phyloP scores from a whole-genome alignment of 1,140 invertebrate species.

The Dreissena rostriformis region DNA sequence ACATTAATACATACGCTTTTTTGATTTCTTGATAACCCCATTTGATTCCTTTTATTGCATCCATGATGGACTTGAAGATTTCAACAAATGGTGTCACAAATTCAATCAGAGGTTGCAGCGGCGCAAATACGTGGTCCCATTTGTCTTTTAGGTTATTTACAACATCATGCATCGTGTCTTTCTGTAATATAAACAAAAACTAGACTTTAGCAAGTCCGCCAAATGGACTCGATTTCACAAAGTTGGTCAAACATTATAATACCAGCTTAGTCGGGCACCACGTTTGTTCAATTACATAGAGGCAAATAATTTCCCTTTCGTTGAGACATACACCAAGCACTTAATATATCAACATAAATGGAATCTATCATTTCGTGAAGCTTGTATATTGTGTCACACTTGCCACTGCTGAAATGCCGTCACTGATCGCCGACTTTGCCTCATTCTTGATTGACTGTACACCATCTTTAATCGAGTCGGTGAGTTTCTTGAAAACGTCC shows the following conservation, averaged over 20 bases:
- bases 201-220: no score
- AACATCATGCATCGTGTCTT: constrained; percentile 9
- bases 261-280: no score
- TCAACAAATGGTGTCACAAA: constrained; percentile 26
- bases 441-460: not conserved
- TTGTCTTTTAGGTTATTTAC: constrained; percentile 18
- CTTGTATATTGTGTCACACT: not conserved
- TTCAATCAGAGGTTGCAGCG: constrained; percentile 11
- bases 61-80: constrained; percentile 22
- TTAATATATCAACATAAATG: no score
- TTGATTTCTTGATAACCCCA: constrained; percentile 18
- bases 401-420: constrained; percentile 3
- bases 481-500: constrained; percentile 24
- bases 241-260: no score
- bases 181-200: not conserved
- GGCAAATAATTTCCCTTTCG: no score
- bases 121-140: constrained; percentile 39
- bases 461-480: not conserved
- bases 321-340: no score
- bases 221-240: no score
- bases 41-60: constrained; percentile 22
- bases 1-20: constrained; percentile 28
- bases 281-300: no score
- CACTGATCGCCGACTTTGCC: constrained; percentile 5
- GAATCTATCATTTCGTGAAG: no score